These are phyloP conservation scores for Heliconius nattereri DNA, from an alignment of 1,140 invertebrate genomes.

Conservation along the genomic window DNA sequence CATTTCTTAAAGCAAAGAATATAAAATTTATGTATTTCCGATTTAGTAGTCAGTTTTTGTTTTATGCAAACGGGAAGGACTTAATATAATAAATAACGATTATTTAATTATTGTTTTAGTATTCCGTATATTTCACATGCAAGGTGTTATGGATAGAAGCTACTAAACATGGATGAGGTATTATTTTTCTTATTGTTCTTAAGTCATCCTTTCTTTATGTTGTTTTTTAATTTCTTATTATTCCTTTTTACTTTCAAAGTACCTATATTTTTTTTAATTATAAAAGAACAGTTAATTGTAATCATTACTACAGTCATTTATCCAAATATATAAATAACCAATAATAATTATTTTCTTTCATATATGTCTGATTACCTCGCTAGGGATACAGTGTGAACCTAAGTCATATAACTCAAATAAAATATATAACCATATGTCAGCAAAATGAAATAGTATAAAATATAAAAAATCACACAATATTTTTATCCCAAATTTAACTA, in stretches of 20 bases:
- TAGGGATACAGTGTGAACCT: no score
- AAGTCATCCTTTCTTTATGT: not conserved
- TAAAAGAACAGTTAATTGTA: no score
- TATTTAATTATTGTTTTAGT: conserved; percentile 35
- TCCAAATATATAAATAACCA: no score
- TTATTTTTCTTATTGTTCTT: not conserved
- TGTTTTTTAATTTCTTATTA: no score
- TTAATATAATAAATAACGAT: conserved; percentile 39
- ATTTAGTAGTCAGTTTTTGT: not conserved
- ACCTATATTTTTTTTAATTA: no score
- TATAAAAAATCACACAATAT: no score
- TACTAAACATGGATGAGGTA: conserved; percentile 28
- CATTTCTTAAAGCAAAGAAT: not conserved
- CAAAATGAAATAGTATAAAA: not conserved
- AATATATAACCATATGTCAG: not conserved
- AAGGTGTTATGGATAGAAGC: conserved; percentile 6
- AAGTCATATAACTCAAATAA: no score
- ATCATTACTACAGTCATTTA: no score
- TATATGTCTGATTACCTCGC: no score
- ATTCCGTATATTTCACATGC: conserved; percentile 47
- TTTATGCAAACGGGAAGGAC: conserved; percentile 35
- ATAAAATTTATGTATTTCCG: conserved; percentile 17
- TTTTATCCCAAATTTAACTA: not conserved
- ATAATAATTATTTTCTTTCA: no score
- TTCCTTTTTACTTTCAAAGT: no score